phyloP scores from a whole-genome alignment of 2,797 vertebrate genomes.

The Pterois miles region DNA sequence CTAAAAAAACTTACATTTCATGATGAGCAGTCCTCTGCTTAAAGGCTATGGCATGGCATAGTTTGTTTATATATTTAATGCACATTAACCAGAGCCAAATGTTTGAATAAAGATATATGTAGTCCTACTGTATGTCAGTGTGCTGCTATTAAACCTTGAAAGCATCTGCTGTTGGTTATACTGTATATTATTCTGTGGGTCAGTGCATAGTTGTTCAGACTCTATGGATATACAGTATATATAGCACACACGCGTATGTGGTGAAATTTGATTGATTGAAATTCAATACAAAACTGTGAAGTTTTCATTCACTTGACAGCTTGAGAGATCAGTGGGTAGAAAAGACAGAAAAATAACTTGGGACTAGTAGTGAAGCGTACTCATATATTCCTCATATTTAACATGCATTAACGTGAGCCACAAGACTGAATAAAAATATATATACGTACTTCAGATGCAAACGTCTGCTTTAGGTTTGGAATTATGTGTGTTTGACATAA shows the following conservation, averaged over 20 bases:
- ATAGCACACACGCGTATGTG: neutral
- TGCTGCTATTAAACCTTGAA: neutral
- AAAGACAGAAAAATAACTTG: neutral
- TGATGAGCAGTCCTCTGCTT: neutral
- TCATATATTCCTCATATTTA: neutral
- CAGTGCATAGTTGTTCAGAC: neutral
- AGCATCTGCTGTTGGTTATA: constrained; percentile 1
- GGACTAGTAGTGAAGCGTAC: neutral
- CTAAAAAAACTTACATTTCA: neutral
- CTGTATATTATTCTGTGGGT: neutral
- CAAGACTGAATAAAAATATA: constrained; percentile 1
- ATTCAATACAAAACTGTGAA: neutral
- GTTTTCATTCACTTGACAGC: neutral
- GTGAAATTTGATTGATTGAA: neutral
- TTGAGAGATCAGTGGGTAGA: neutral
- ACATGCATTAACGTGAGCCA: neutral
- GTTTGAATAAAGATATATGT: neutral
- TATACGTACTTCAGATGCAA: constrained; percentile 6
- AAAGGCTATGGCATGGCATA: neutral
- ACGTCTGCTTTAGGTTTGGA: constrained; percentile 20
- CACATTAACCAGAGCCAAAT: neutral
- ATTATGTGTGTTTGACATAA: constrained; percentile 50
- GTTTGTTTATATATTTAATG: neutral
- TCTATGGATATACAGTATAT: neutral
- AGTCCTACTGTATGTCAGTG: neutral